phyloP scores from a whole-genome alignment of 2,888 invertebrate species.

The Iphiclides podalirius region DNA sequence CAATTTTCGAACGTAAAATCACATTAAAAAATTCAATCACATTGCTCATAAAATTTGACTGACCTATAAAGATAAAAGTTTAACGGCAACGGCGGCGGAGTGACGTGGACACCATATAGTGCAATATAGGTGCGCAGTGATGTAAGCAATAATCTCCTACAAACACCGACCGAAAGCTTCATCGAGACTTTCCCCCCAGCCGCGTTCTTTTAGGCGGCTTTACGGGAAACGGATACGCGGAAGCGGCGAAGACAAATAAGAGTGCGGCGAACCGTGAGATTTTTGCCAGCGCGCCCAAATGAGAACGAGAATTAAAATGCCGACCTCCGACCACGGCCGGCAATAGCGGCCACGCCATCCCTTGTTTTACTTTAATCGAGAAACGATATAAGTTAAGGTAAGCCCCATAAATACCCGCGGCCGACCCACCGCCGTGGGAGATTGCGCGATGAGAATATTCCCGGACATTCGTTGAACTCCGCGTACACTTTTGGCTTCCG shows the following conservation, averaged over 20 bases:
- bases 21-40: too few relatives aligned
- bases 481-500: constrained; percentile 11
- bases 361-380: constrained; percentile 41
- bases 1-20: too few relatives aligned
- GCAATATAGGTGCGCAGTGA: too few relatives aligned
- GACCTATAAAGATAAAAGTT: too few relatives aligned
- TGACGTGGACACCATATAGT: too few relatives aligned
- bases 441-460: constrained; percentile 20
- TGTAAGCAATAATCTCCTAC: too few relatives aligned
- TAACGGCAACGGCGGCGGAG: too few relatives aligned
- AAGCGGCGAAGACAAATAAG: constrained; percentile 54
- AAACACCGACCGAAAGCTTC: constrained; percentile 26
- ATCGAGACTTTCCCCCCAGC: constrained; percentile 38
- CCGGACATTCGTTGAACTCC: not conserved
- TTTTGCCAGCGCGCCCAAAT: constrained; percentile 40
- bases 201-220: constrained; percentile 48
- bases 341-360: constrained; percentile 42
- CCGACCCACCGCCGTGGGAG: constrained; percentile 4
- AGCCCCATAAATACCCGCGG: constrained; percentile 26
- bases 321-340: constrained; percentile 42
- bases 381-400: constrained; percentile 31
- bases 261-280: constrained; percentile 40
- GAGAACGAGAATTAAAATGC: constrained; percentile 56
- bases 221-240: constrained; percentile 50
- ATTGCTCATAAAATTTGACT: too few relatives aligned